phyloP scores from a whole-genome alignment of 2,888 invertebrate species.

The Aphelenchoides bicaudatus region DNA sequence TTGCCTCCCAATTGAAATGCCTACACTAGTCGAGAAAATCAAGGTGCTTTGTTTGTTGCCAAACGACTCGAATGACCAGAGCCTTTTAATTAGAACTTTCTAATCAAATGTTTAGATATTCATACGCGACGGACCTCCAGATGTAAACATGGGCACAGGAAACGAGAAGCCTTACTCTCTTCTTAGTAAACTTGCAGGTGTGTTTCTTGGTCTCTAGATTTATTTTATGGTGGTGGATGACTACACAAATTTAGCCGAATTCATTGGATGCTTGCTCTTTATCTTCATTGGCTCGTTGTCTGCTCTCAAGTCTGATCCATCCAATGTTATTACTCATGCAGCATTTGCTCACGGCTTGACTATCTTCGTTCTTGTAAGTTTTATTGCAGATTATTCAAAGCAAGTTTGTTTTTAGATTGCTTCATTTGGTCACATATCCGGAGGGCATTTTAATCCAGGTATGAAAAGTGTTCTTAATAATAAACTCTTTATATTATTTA shows the following conservation, averaged over 20 bases:
- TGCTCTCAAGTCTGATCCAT: slow-evolving; percentile 11
- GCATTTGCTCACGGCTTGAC: slow-evolving; percentile 54
- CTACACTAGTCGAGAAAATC: slow-evolving; percentile 11
- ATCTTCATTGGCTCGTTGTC: slow-evolving; percentile 48
- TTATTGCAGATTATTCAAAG: slow-evolving; percentile 36
- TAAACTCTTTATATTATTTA: too few species aligned
- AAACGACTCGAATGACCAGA: neutral
- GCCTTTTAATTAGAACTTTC: slow-evolving; percentile 3
- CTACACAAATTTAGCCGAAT: too few species aligned
- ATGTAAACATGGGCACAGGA: slow-evolving; percentile 13
- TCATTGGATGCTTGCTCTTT: slow-evolving; percentile 50
- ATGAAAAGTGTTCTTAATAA: too few species aligned
- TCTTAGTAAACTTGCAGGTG: slow-evolving; percentile 33
- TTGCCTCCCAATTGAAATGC: neutral
- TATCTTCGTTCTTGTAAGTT: slow-evolving; percentile 48
- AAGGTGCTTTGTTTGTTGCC: neutral
- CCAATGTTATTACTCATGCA: slow-evolving; percentile 39
- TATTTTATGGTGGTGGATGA: too few species aligned
- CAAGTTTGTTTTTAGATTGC: neutral
- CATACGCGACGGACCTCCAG: slow-evolving; percentile 6
- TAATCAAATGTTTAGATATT: too few species aligned
- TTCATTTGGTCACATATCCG: slow-evolving; percentile 49
- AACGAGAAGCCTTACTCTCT: slow-evolving; percentile 27
- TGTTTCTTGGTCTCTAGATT: too few species aligned
- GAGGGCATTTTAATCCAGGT: slow-evolving; percentile 64